Conservation (phyloP, 1,140 invertebrate species). For the Diachasmimorpha longicaudata region DNA sequence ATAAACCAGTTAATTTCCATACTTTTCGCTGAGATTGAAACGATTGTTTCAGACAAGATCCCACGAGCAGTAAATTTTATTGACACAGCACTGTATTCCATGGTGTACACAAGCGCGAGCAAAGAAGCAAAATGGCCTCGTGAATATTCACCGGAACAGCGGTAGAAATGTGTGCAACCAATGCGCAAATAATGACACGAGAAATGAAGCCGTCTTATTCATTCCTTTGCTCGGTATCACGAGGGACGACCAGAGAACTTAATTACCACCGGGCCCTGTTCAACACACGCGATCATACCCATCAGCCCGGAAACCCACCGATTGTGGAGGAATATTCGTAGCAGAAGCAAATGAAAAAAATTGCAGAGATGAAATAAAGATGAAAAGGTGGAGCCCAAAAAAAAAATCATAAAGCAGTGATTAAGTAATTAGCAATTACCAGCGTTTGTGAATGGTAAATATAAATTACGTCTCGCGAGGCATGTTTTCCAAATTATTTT, state of each 20-base stretch:
- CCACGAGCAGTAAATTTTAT: slow-evolving; percentile 31
- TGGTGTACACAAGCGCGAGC: slow-evolving; percentile 17
- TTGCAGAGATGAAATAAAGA: not conserved
- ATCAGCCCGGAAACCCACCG: slow-evolving; percentile 51
- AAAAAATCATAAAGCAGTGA: not conserved
- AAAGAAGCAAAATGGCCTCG: not conserved
- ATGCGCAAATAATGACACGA: slow-evolving; percentile 59
- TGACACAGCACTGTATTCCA: slow-evolving; percentile 36
- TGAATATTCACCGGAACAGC: not conserved
- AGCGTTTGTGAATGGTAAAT: not conserved
- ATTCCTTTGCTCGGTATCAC: not conserved
- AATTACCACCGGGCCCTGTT: slow-evolving; percentile 50
- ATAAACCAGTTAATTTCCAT: no score
- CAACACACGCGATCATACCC: slow-evolving; percentile 56
- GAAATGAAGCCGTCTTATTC: slow-evolving; percentile 52
- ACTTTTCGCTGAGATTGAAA: not conserved
- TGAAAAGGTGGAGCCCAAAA: not conserved
- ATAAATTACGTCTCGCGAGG: not conserved
- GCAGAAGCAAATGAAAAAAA: not conserved
- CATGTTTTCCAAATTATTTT: not conserved
- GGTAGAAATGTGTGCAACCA: slow-evolving; percentile 43
- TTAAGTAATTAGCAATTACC: slow-evolving; percentile 12
- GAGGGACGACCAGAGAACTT: slow-evolving; percentile 47
- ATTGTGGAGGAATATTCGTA: slow-evolving; percentile 34
- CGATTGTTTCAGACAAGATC: slow-evolving; percentile 4